Evolutionary conservation across 2,888 invertebrate species (phyloP), one percentile per base, ranked within the genome.

Genomic region (Acronicta leporina): DNA sequence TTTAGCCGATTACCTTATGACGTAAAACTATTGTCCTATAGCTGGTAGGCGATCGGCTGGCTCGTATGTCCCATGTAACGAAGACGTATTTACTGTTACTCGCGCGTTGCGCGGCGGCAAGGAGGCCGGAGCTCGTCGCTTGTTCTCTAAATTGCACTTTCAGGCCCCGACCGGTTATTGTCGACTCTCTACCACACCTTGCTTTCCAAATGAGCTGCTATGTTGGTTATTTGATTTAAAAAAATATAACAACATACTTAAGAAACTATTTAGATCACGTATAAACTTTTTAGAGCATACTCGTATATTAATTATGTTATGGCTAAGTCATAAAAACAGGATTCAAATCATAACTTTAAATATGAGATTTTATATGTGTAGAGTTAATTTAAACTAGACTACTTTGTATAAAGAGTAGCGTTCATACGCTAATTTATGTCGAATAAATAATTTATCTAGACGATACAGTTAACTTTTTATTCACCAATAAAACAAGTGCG

Each of bases 111-210:
- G 59, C 25, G 52, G 33, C 42, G 45, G 48, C 47, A 53, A 30
- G 64, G 69, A 35, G 13, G 35, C n/a, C n/a, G 38, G 30, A 57
- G 43, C 59, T 56, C 27, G 47, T 42, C 61, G 65, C 71, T 64
- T 64, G 69, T 70, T 70, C 77, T 60, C 72, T 65, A 75, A 68
- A 74, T 77, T 74, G 77, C 71, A 69, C 67, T 74, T 68, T 65
- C 72, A 76, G 69, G 52, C 55, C 56, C 63, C 52, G 41, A 65
- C 69, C 57, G 63, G 75, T 68, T 74, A 65, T 75, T 80, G 66
- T 75, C 45, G 52, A 61, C 53, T 60, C 65, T 63, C 42, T 42
- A 30, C 44, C 41, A 47, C 41, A 45, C 27, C 30, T 13, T 35
- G 30, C 15, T 14, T 43, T 30, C 13, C 33, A 57, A 58, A 66